Base-by-base conservation (phyloP, 2,888 invertebrate species). In the Branchipolynoe longqiensis region DNA sequence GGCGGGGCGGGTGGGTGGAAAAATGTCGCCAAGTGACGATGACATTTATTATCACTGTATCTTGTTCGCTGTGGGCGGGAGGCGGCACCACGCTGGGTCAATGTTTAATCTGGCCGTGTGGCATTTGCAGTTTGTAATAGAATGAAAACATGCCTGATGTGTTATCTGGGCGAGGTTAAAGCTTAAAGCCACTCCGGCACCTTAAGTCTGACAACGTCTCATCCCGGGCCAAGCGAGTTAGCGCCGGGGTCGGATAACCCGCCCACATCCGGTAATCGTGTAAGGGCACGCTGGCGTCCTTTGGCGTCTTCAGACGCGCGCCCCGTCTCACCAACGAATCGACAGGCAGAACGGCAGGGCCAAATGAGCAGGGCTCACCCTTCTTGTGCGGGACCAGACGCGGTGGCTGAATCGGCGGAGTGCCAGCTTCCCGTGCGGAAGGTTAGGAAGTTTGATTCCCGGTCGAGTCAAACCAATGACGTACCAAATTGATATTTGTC, bases 21-120 rank as follows among this genome's bases (percentile, higher is more conserved):
- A n/a, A n/a, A n/a, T n/a, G n/a, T n/a, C n/a, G n/a, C n/a, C n/a
- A n/a, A n/a, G n/a, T n/a, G n/a, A n/a, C n/a, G n/a, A n/a, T n/a
- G n/a, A n/a, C n/a, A n/a, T n/a, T n/a, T n/a, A n/a, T n/a, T n/a
- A n/a, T n/a, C n/a, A n/a, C n/a, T n/a, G n/a, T n/a, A n/a, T n/a
- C n/a, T n/a, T n/a, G n/a, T n/a, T n/a, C n/a, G n/a, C n/a, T n/a
- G n/a, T n/a, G n/a, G n/a, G n/a, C n/a, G n/a, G n/a, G n/a, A n/a
- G n/a, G n/a, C n/a, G n/a, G n/a, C n/a, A 38, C 36, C 36, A n/a
- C 12, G 14, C 58, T 8, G 14, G 36, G 69, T 69, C 69, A 69
- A 69, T 69, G 69, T 69, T 69, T 69, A 69, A 69, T 69, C 69
- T 69, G 8, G 6, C 36, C n/a, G 36, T 69, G 69, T 38, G 69